Percentiles rank a stretch among this genome's conserved stretches.
Conservation (phyloP, 1,140 invertebrate genomes). For the Lethrus apterus region DNA sequence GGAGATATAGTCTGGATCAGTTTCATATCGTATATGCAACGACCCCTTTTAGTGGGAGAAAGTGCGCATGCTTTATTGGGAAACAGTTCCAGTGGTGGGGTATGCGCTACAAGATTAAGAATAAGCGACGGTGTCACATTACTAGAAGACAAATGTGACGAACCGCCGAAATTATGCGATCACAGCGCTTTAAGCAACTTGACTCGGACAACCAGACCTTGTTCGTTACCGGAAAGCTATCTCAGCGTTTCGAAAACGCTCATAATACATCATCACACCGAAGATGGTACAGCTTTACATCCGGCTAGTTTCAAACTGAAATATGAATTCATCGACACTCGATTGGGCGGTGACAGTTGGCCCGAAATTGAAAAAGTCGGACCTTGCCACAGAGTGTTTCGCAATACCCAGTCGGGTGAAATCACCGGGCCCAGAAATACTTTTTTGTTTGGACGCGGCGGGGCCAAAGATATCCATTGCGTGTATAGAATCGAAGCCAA, state of each 20-base stretch:
- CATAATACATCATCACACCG: conserved; percentile 45
- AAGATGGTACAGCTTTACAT: conserved; percentile 58
- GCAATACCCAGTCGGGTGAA: conserved; percentile 50
- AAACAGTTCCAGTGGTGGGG: conserved; percentile 32
- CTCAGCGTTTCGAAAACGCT: conserved; percentile 57
- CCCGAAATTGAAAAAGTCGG: conserved; percentile 40
- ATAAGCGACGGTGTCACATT: conserved; percentile 52
- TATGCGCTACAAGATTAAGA: conserved; percentile 53
- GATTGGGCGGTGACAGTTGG: conserved; percentile 63
- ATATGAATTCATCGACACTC: conserved; percentile 80
- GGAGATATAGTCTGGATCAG: conserved; percentile 80
- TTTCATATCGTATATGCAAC: conserved; percentile 74
- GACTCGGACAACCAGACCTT: conserved; percentile 66
- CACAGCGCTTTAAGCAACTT: conserved; percentile 69
- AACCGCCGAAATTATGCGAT: conserved; percentile 70
- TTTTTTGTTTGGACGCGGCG: conserved; percentile 68
- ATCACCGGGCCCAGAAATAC: conserved; percentile 65
- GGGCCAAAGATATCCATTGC: conserved; percentile 63
- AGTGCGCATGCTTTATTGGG: conserved; percentile 31
- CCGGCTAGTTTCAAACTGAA: conserved; percentile 58
- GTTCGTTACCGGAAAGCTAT: conserved; percentile 69
- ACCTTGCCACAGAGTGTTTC: conserved; percentile 49
- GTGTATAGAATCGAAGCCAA: conserved; percentile 65
- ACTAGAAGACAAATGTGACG: conserved; percentile 57
- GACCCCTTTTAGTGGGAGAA: conserved; percentile 51